phyloP scores from a whole-genome alignment of 2,888 invertebrate genomes.

The Metallyticus violacea region DNA sequence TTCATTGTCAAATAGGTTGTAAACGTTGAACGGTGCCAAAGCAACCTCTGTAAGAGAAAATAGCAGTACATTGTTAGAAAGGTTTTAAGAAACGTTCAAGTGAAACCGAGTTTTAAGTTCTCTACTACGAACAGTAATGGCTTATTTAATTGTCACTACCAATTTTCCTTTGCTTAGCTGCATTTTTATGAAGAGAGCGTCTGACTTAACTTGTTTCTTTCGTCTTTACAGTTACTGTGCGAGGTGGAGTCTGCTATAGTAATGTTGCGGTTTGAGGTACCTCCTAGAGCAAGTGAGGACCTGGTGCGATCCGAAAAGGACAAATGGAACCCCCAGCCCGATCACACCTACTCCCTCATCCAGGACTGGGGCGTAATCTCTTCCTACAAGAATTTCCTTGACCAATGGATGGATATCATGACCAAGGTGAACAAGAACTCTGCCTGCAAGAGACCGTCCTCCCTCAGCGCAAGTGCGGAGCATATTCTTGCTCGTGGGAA shows the following conservation, averaged over 20 bases:
- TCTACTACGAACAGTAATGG: too few species aligned
- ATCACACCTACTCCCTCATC: constrained; percentile 54
- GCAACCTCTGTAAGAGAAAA: too few species aligned
- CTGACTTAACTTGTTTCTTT: neutral
- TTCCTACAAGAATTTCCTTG: constrained; percentile 57
- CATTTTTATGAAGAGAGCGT: too few species aligned
- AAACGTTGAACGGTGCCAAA: too few species aligned
- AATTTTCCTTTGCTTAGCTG: too few species aligned
- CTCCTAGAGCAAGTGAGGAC: constrained; percentile 32
- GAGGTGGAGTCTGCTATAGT: constrained; percentile 58
- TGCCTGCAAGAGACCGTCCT: neutral
- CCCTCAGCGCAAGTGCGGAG: neutral
- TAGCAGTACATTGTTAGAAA: too few species aligned
- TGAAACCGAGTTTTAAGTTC: too few species aligned
- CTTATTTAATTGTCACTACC: too few species aligned
- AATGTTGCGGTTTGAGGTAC: constrained; percentile 46
- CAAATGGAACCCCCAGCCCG: constrained; percentile 37
- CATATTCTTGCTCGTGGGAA: neutral
- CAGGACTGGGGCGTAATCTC: constrained; percentile 61
- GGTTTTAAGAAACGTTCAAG: too few species aligned
- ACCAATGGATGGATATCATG: constrained; percentile 51
- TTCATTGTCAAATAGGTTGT: too few species aligned
- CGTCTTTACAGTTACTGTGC: constrained; percentile 49
- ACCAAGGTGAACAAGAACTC: neutral
- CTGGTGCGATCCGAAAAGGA: constrained; percentile 11